Evolutionary conservation across 2,113 vertebrate species (phyloP), one percentile per base, ranked within the genome.

Genomic region (Chitala chitala): DNA sequence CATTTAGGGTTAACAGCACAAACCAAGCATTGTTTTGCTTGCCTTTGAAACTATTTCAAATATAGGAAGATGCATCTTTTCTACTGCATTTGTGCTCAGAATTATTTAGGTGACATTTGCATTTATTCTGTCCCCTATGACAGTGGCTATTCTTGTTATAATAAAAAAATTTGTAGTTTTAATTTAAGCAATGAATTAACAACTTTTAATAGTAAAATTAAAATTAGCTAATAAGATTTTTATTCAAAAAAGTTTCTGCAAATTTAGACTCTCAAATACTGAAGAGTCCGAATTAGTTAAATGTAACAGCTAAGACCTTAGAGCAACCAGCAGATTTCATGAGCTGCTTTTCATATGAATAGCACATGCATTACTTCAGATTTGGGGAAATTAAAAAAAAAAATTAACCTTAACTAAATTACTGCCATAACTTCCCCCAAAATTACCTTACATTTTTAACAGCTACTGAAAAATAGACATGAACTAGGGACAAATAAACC

Each of bases 221-320:
- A 9, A 5, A 7, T 48, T 7, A 7, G 46, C 46, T 9, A 7
- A 48, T 48, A 5, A 48, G 46, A 5, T 48, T 48, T 5, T 7
- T 48, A 9, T 48, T 48, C n/a, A n/a, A n/a, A n/a, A n/a, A n/a
- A n/a, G n/a, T n/a, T n/a, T n/a, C n/a, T n/a, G n/a, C n/a, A n/a
- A n/a, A n/a, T n/a, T n/a, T n/a, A n/a, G n/a, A n/a, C n/a, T n/a
- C n/a, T n/a, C n/a, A n/a, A n/a, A n/a, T n/a, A n/a, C n/a, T n/a
- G n/a, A n/a, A n/a, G n/a, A n/a, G n/a, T n/a, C n/a, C n/a, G n/a
- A n/a, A n/a, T n/a, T n/a, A n/a, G n/a, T n/a, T n/a, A n/a, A n/a
- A n/a, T n/a, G n/a, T n/a, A n/a, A n/a, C n/a, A n/a, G n/a, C 46
- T 74, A 61, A 74, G 72, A 66, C 66, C 72, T 66, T 24, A 20